Evolutionary conservation across 2,888 invertebrate genomes (phyloP).

Genomic region (Andrena fulva): DNA sequence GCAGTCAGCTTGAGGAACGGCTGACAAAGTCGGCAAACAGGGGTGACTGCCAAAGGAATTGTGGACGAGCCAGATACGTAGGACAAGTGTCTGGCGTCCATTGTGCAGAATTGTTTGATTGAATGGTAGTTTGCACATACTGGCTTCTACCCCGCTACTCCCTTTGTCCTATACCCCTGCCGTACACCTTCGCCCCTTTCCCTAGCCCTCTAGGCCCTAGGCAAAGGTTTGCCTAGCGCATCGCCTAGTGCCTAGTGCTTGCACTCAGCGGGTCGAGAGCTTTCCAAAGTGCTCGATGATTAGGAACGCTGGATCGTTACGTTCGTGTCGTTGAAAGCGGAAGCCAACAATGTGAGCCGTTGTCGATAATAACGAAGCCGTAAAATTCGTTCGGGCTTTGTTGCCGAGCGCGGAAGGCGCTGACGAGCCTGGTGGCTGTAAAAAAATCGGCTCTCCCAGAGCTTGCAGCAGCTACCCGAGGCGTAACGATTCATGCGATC

Average conservation of each 20-base stretch:
- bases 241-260: slow-evolving; percentile 61
- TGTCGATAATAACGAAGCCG: slow-evolving; percentile 63
- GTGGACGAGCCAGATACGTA: slow-evolving; percentile 54
- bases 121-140: slow-evolving; percentile 62
- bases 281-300: slow-evolving; percentile 64
- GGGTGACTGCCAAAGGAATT: slow-evolving; percentile 63
- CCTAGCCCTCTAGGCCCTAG: slow-evolving; percentile 15
- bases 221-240: slow-evolving; percentile 66
- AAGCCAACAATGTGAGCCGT: slow-evolving; percentile 60
- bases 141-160: slow-evolving; percentile 12
- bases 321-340: slow-evolving; percentile 50
- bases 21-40: slow-evolving; percentile 60
- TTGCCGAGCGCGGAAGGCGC: slow-evolving; percentile 19
- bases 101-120: slow-evolving; percentile 67
- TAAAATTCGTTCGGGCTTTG: slow-evolving; percentile 55
- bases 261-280: slow-evolving; percentile 57
- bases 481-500: background rate
- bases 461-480: slow-evolving; percentile 8
- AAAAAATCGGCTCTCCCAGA: slow-evolving; percentile 23
- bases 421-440: slow-evolving; percentile 35
- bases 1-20: slow-evolving; percentile 46
- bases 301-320: slow-evolving; percentile 64
- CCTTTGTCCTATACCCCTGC: background rate
- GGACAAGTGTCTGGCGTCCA: slow-evolving; percentile 65
- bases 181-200: background rate